These are phyloP conservation scores for Diplazon laetatorius DNA, from an alignment of 2,888 invertebrate genomes.

Conservation along the genomic window DNA sequence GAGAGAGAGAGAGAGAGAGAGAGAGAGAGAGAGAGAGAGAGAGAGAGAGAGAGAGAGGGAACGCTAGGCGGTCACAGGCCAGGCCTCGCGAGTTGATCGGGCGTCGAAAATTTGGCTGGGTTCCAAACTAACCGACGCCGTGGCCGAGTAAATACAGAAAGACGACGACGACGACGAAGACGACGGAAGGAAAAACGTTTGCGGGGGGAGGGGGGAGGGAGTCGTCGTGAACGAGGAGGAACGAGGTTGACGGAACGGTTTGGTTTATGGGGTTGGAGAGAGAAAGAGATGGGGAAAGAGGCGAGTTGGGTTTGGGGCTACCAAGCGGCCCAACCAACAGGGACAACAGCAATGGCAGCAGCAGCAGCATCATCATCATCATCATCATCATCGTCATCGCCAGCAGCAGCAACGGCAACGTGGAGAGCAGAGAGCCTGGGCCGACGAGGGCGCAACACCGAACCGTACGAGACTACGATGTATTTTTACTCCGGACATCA, in stretches of 20 bases:
- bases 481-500: constrained; percentile 83
- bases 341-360: constrained; percentile 51
- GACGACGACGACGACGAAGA: too few species aligned
- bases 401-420: constrained; percentile 26
- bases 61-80: constrained; percentile 46
- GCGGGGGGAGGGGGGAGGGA: too few species aligned
- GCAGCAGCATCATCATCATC: constrained; percentile 56
- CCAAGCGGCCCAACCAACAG: neutral
- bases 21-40: neutral
- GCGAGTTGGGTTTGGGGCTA: too few species aligned
- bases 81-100: constrained; percentile 34
- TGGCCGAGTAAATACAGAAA: constrained; percentile 69
- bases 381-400: constrained; percentile 53
- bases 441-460: constrained; percentile 54
- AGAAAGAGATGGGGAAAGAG: too few species aligned
- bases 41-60: constrained; percentile 25
- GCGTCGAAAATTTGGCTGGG: constrained; percentile 61
- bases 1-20: neutral
- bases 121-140: constrained; percentile 64
- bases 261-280: constrained; percentile 40
- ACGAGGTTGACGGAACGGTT: constrained; percentile 43
- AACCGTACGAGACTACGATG: constrained; percentile 75
- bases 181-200: constrained; percentile 47
- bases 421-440: constrained; percentile 46
- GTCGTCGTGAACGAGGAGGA: constrained; percentile 52